phyloP scores from a whole-genome alignment of 2,888 invertebrate genomes.

The Macrophya annulata region DNA sequence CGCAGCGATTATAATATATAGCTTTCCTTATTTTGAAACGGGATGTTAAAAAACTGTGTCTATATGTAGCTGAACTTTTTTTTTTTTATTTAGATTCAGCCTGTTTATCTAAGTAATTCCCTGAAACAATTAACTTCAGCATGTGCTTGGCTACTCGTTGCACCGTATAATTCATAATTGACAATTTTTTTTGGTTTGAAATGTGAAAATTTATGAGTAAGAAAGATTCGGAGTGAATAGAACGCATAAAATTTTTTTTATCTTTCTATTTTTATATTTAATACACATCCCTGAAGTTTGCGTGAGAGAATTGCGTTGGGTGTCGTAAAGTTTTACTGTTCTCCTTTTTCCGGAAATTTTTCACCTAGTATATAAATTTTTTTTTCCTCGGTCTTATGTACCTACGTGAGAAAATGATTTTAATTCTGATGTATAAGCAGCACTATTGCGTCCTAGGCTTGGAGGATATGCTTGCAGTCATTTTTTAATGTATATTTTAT shows the following conservation, averaged over 20 bases:
- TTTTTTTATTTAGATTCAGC: no score
- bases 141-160: no score
- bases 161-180: no score
- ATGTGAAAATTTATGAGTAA: background rate
- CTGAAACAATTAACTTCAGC: no score
- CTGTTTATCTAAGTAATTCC: no score
- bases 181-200: background rate
- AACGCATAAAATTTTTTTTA: background rate
- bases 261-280: no score
- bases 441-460: background rate
- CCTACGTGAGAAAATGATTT: constrained; percentile 25
- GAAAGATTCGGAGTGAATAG: background rate
- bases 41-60: no score
- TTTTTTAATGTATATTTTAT: background rate
- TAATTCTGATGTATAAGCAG: background rate
- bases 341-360: constrained; percentile 38
- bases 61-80: no score
- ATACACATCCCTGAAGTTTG: background rate
- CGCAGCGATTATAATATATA: no score
- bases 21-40: no score
- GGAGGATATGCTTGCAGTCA: background rate
- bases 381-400: background rate
- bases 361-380: constrained; percentile 19
- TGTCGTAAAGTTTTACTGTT: constrained; percentile 45
- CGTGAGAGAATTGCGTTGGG: constrained; percentile 8